Evolutionary conservation across 2,888 invertebrate genomes (phyloP), one percentile per base, ranked within the genome.

Genomic region (Dasypolia templi): DNA sequence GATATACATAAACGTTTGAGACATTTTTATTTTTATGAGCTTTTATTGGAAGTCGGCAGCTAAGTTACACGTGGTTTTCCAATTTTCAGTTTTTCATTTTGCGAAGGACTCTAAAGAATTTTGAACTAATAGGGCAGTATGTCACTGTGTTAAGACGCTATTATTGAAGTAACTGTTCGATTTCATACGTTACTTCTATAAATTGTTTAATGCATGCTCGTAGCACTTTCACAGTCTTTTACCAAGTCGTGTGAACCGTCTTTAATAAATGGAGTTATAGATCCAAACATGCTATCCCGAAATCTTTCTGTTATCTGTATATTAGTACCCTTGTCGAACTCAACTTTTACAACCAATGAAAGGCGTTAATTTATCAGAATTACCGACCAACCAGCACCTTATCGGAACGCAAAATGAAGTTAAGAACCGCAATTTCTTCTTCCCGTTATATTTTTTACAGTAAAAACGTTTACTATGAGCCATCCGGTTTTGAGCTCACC

Each of bases 11-110:
- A 79, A 74, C 77, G 19, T 79, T 68, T 62, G 67, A 67, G 79
- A 78, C 61, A 80, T 51, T 84, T 75, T 74, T 11, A 14, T 76
- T 77, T 86, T 83, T 80, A 85, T 61, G 76, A 79, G 58, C 19
- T 59, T 39, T 39, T 61, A 39, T 75, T 82, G 81, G 82, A 85
- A 83, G 85, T 73, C 63, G 72, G 32, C 5, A 67, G 32, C 46
- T 77, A 66, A 77, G 70, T 72, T 56, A 32, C 17, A 55, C 35
- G 63, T 51, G 39, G 17, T 2, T 65, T 42, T 61, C 1, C 1
- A 19, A 26, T 63, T 65, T 39, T 39, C 3, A 32, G 32, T 3
- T 29, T 61, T n/a, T n/a, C n/a, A n/a, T n/a, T 55, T 22, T 14
- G 29, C 44, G 70, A 70, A 78, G 70, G 70, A 6, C 2, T 22